phyloP scores from a whole-genome alignment of 2,888 invertebrate species.

The Lasioglossum vierecki region DNA sequence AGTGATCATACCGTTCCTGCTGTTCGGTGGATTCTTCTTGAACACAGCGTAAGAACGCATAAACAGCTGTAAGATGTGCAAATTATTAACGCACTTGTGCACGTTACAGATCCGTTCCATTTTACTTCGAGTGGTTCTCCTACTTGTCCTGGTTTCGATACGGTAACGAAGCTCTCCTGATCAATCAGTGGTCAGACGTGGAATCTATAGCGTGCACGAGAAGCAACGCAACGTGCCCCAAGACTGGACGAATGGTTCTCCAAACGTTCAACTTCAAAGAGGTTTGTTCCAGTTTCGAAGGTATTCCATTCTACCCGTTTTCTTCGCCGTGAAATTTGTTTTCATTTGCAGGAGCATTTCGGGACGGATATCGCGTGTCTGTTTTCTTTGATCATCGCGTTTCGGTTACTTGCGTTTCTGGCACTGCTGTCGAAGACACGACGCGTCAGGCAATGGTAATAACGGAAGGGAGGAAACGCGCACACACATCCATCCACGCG shows the following conservation, averaged over 20 bases:
- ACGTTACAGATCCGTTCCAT: constrained; percentile 90
- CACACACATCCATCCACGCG: neutral
- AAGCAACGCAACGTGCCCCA: constrained; percentile 91
- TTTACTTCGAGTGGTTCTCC: constrained; percentile 93
- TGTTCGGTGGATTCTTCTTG: constrained; percentile 98
- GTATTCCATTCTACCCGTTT: neutral
- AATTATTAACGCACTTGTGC: neutral
- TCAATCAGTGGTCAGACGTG: constrained; percentile 95
- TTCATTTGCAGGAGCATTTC: constrained; percentile 87
- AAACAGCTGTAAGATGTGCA: neutral
- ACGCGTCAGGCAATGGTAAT: constrained; percentile 85
- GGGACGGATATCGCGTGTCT: constrained; percentile 90
- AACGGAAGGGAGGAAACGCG: neutral
- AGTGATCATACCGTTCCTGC: constrained; percentile 95
- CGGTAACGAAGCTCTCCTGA: constrained; percentile 94
- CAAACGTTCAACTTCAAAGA: constrained; percentile 91
- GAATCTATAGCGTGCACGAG: constrained; percentile 90
- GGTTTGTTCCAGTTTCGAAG: constrained; percentile 83
- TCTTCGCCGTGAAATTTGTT: too few relatives aligned
- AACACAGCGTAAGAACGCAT: constrained; percentile 90
- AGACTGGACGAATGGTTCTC: constrained; percentile 91
- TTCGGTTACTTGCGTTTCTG: constrained; percentile 91
- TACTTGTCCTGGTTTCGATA: constrained; percentile 97
- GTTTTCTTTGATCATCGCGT: constrained; percentile 89
- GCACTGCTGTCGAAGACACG: constrained; percentile 89